These are phyloP conservation scores for Lytechinus variegatus DNA, from an alignment of 35 echinoderm and acorn worm species.

Conservation along the genomic window DNA sequence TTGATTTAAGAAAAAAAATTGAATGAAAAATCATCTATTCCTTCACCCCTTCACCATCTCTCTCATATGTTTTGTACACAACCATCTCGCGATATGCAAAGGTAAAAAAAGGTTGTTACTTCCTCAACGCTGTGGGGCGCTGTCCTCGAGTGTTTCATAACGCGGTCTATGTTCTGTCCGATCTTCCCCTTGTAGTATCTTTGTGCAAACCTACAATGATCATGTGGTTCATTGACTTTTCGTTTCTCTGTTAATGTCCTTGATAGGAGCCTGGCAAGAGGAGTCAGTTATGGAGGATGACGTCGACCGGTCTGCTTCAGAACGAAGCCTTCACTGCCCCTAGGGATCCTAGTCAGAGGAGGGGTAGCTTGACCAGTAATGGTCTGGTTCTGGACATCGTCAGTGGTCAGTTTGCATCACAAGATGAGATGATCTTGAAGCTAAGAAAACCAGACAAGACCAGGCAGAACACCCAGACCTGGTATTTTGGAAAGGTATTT, in stretches of 20 bases:
- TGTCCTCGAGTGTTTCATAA: no score
- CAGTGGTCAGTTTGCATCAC: slow-evolving; percentile 39
- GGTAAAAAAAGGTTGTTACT: no score
- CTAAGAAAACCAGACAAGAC: slow-evolving; percentile 73
- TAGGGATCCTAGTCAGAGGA: slow-evolving; percentile 71
- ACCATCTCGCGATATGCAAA: no score
- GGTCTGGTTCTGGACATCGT: slow-evolving; percentile 86
- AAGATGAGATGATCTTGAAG: slow-evolving; percentile 62
- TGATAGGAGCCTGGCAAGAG: slow-evolving; percentile 82
- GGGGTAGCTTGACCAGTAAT: slow-evolving; percentile 50
- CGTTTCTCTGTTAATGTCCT: background rate
- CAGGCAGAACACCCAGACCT: slow-evolving; percentile 81
- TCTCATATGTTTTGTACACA: no score
- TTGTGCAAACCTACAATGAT: no score
- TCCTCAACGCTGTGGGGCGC: no score
- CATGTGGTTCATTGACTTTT: no score
- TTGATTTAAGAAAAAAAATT: no score
- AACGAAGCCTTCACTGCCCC: slow-evolving; percentile 85
- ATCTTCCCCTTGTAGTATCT: no score
- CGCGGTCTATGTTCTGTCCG: no score
- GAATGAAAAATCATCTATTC: no score
- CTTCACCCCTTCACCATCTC: no score
- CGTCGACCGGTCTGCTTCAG: slow-evolving; percentile 78
- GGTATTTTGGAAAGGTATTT: slow-evolving; percentile 82
- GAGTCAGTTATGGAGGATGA: slow-evolving; percentile 94